Conservation (phyloP, 1,140 invertebrate genomes). For the Zophobas atratus region DNA sequence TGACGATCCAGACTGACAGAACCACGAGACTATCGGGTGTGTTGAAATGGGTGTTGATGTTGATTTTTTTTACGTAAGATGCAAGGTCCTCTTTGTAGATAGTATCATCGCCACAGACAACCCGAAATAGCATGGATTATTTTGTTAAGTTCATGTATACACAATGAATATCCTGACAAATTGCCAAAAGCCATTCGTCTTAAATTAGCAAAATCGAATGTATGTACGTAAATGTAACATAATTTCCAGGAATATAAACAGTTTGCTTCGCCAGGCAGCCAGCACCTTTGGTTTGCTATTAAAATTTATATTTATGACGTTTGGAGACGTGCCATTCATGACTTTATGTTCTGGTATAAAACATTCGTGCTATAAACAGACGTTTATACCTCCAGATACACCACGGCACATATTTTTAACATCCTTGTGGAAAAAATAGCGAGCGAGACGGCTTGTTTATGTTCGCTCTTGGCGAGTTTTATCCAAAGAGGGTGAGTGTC, state of each 20-base stretch:
- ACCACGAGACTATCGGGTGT: background rate
- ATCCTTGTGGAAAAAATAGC: constrained; percentile 35
- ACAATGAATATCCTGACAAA: constrained; percentile 1
- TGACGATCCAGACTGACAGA: constrained; percentile 7
- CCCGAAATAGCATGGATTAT: constrained; percentile 30
- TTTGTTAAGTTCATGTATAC: constrained; percentile 15
- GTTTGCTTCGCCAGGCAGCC: constrained; percentile 12
- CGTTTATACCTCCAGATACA: constrained; percentile 27
- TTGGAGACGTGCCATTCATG: constrained; percentile 50
- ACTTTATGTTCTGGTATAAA: constrained; percentile 43
- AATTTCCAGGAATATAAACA: constrained; percentile 49
- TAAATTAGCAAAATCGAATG: constrained; percentile 39
- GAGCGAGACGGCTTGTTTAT: constrained; percentile 6
- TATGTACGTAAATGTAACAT: constrained; percentile 45
- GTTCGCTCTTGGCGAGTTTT: constrained; percentile 12
- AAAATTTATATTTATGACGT: constrained; percentile 50
- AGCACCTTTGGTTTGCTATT: constrained; percentile 46
- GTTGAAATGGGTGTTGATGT: background rate
- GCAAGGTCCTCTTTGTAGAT: background rate
- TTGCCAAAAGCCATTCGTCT: constrained; percentile 27
- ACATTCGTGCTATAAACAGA: constrained; percentile 43
- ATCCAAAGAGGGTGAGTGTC: constrained; percentile 1
- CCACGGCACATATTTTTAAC: constrained; percentile 30
- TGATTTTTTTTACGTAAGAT: constrained; percentile 4
- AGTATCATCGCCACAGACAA: background rate